Evolutionary conservation across 2,797 vertebrate genomes (phyloP), one percentile per base, ranked within the genome.

Genomic region (Helostoma temminkii): DNA sequence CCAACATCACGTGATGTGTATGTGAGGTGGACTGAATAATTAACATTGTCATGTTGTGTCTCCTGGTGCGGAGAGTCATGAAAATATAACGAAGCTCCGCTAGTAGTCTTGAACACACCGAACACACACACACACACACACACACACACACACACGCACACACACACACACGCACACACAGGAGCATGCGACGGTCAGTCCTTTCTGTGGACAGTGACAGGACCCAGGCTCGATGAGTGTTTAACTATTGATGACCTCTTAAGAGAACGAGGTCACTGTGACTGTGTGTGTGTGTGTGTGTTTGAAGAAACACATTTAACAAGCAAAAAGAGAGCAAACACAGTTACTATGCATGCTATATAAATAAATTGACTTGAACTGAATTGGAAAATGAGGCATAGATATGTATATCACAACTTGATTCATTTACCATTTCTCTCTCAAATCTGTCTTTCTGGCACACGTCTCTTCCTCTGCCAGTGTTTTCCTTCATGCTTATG

Each of bases 221-320:
- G 74, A 81, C 75, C 22, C 37, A 26, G 71, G 75, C 65, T 52
- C 73, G 72, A 7, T 14, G 67, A 71, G 59, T 90, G 70, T 91
- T 93, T 90, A 93, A 93, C 70, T 88, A 94, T 93, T 92, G 75
- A 93, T 92, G 82, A 81, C 59, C 60, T 66, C 49, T 60, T 45
- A 6, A 34, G 56, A 78, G 81, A 90, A 88, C 5, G 55, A 82
- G 87, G 88, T 84, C 85, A 90, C 47, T 0, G 26, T 18, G 45
- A 62, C 57, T n/a, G n/a, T 28, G 15, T 0, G 54, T 11, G 28
- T 55, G 46, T 46, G 41, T 48, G 34, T 26, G 34, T 47, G 54
- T 19, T 9, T 43, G 76, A n/a, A n/a, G n/a, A n/a, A n/a, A n/a
- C n/a, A n/a, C n/a, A n/a, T n/a, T 47, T 68, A 78, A 80, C 63